phyloP scores from a whole-genome alignment of 1,140 invertebrate genomes.

The Sesamia nonagrioides region DNA sequence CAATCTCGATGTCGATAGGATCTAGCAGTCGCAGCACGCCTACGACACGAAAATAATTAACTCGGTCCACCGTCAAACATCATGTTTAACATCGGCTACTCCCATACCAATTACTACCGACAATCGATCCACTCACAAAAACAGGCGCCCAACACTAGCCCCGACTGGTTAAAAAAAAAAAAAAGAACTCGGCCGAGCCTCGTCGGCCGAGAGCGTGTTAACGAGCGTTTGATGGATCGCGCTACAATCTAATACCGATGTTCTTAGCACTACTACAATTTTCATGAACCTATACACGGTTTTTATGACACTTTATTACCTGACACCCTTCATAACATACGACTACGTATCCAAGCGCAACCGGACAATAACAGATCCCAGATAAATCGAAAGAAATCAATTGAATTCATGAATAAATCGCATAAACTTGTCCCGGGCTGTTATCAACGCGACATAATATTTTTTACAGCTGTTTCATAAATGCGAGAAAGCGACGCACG shows the following conservation, averaged over 20 bases:
- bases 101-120: constrained; percentile 83
- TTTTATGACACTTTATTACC: constrained; percentile 57
- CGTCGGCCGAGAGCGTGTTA: constrained; percentile 71
- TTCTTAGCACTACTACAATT: constrained; percentile 60
- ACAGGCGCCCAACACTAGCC: constrained; percentile 72
- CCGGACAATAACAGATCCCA: constrained; percentile 44
- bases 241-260: constrained; percentile 71
- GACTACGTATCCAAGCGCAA: constrained; percentile 28
- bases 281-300: constrained; percentile 61
- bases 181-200: constrained; percentile 49
- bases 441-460: constrained; percentile 63
- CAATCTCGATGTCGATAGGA: constrained; percentile 78
- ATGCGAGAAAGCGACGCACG: constrained; percentile 43
- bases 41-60: constrained; percentile 86
- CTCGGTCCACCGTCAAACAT: constrained; percentile 78
- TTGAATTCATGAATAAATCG: constrained; percentile 77
- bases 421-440: constrained; percentile 65
- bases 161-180: constrained; percentile 74
- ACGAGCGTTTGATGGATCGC: constrained; percentile 83
- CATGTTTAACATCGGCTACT: constrained; percentile 82
- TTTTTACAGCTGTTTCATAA: constrained; percentile 64
- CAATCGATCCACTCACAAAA: constrained; percentile 75
- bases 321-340: constrained; percentile 52
- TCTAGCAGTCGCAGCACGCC: constrained; percentile 69
- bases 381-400: constrained; percentile 67